Base-by-base conservation (phyloP, 2,113 vertebrate species). In the Collichthys lucidus region DNA sequence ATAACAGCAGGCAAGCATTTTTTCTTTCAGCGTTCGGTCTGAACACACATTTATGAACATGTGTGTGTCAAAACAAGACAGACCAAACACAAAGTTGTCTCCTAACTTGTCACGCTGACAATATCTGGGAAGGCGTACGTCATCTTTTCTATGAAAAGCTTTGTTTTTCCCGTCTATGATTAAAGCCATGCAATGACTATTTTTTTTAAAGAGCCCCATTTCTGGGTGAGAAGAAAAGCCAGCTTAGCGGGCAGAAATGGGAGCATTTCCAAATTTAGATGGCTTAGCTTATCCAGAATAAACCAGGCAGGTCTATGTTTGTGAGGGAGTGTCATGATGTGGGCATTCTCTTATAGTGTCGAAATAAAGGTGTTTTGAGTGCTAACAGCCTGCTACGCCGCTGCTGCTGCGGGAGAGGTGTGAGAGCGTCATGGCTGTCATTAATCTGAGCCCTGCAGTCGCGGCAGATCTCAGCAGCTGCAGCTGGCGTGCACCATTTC, bases 361-460 rank as follows among this genome's bases (percentile, higher is more conserved):
- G 40, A 78, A 81, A 64, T 55, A 35, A 71, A 85, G 57, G 80
- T 78, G 80, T 79, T 91, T 68, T 74, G 80, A 76, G 82, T 62
- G 88, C 82, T 90, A 89, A 87, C 90, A 91, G 84, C 59, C 71
- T 85, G 75, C 63, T 35, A 31, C 24, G 31, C 56, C 57, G 40
- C 69, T 42, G 79, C 79, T 74, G 77, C 80, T 66, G 71, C 29
- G 42, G 75, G 65, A 73, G 80, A 89, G 77, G 87, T 87, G 87
- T 50, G 44, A 91, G 67, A 53, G 70, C 47, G 11, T 78, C 84
- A 67, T 8, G 29, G 66, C 78, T 71, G 80, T 84, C 90, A 86
- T 84, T 92, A 91, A 92, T 90, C 87, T 81, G 31, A 73, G 60
- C 49, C 77, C 66, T 2, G 65, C 79, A 76, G 82, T 85, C 46